Conservation (phyloP, 2,113 vertebrate genomes). For the Miniopterus natalensis region DNA sequence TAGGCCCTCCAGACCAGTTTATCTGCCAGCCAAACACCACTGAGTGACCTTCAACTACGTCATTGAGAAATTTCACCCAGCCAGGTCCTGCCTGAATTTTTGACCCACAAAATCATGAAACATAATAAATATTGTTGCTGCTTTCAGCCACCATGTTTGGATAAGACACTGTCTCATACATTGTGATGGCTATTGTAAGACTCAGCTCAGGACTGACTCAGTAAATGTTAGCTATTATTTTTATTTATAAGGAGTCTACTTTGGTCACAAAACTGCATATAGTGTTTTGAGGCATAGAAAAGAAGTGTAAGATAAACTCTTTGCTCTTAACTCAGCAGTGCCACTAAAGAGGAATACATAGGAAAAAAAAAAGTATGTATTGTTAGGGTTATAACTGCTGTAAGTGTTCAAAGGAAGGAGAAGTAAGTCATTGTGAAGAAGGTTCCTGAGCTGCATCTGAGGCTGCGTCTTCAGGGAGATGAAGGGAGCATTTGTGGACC, state of each 20-base stretch:
- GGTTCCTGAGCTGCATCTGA: background rate
- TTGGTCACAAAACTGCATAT: background rate
- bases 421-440: background rate
- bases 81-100: background rate
- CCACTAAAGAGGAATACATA: background rate
- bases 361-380: background rate
- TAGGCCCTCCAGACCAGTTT: background rate
- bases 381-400: background rate
- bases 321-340: background rate
- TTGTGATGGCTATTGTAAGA: background rate
- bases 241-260: background rate
- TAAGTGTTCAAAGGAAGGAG: background rate
- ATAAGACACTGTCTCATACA: background rate
- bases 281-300: background rate
- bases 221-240: background rate
- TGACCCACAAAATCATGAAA: background rate
- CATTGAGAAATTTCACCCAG: background rate
- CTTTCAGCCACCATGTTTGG: background rate
- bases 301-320: background rate
- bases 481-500: background rate
- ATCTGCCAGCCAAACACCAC: background rate
- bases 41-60: background rate
- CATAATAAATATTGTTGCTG: background rate
- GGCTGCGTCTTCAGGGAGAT: background rate
- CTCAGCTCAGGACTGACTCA: background rate